A percentile compares a stretch with the other conserved stretches of the same genome.
These are phyloP conservation scores for Cirrhinus molitorella DNA, from an alignment of 2,797 vertebrate species.

Conservation along the genomic window DNA sequence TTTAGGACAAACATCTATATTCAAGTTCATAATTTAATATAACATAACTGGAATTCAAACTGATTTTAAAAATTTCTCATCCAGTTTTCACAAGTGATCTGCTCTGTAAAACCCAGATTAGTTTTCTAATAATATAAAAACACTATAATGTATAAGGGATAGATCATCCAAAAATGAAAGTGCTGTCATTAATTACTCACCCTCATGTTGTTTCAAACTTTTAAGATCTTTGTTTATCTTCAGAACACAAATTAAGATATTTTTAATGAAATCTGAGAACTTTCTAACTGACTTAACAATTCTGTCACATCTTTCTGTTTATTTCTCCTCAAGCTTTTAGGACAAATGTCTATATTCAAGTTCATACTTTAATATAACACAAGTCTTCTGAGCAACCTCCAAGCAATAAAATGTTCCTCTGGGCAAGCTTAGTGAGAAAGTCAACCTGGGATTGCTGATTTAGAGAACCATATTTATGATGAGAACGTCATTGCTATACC, in stretches of 20 bases:
- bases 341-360: not conserved
- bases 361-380: not conserved
- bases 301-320: not conserved
- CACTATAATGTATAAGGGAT: not conserved
- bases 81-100: not conserved
- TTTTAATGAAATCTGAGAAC: too few relatives aligned
- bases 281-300: not conserved
- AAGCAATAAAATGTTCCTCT: not conserved
- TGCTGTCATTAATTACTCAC: too few relatives aligned
- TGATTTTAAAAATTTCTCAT: not conserved
- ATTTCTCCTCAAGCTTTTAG: not conserved
- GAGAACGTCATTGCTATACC: slow-evolving; percentile 25
- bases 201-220: too few relatives aligned
- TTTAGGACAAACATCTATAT: not conserved
- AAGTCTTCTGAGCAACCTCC: slow-evolving; percentile 11
- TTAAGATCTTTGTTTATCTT: too few relatives aligned
- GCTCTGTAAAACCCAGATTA: not conserved
- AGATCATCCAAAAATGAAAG: too few relatives aligned
- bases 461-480: slow-evolving; percentile 18
- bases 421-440: slow-evolving; percentile 5
- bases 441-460: slow-evolving; percentile 16
- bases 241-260: too few relatives aligned
- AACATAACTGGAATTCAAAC: not conserved
- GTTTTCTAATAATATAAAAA: not conserved
- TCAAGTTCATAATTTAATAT: not conserved